Conservation (phyloP, 2,113 vertebrate species). For the Laterallus jamaicensis region DNA sequence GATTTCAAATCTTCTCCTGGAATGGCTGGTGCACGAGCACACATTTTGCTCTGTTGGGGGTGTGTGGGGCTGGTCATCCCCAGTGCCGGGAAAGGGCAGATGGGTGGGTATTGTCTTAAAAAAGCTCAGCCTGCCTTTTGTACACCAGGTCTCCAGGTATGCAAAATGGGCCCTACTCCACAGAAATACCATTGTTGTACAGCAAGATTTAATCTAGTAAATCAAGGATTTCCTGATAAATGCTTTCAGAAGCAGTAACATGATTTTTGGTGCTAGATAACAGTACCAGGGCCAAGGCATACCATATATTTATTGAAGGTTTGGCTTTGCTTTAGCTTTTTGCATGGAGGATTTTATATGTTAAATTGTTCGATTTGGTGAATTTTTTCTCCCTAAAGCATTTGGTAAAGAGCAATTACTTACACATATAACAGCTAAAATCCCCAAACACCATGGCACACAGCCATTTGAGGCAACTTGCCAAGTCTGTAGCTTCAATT, state of each 20-base stretch:
- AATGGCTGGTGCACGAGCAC: fast-evolving
- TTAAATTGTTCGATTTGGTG: slow-evolving; percentile 20
- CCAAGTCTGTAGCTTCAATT: slow-evolving; percentile 68
- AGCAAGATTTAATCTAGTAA: neutral
- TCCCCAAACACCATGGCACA: slow-evolving; percentile 52
- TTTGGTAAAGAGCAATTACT: slow-evolving; percentile 64
- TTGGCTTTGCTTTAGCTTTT: neutral
- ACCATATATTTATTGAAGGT: neutral
- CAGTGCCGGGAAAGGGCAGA: neutral
- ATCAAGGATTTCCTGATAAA: neutral
- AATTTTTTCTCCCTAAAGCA: slow-evolving; percentile 37
- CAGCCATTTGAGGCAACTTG: slow-evolving; percentile 61
- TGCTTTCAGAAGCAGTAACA: neutral
- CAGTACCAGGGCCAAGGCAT: neutral
- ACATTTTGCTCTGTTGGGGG: neutral
- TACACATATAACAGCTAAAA: slow-evolving; percentile 59
- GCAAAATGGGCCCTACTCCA: neutral
- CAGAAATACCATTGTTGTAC: neutral
- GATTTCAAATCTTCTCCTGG: neutral
- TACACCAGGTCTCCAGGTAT: neutral
- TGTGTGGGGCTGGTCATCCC: too few species aligned
- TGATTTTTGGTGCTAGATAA: neutral
- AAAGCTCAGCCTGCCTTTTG: neutral
- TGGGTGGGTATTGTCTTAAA: neutral
- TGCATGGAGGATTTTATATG: neutral